Percentiles rank a stretch among this genome's conserved stretches.
Evolutionary conservation across 2,113 vertebrate genomes (phyloP).

Genomic region (Micronisus gabar): DNA sequence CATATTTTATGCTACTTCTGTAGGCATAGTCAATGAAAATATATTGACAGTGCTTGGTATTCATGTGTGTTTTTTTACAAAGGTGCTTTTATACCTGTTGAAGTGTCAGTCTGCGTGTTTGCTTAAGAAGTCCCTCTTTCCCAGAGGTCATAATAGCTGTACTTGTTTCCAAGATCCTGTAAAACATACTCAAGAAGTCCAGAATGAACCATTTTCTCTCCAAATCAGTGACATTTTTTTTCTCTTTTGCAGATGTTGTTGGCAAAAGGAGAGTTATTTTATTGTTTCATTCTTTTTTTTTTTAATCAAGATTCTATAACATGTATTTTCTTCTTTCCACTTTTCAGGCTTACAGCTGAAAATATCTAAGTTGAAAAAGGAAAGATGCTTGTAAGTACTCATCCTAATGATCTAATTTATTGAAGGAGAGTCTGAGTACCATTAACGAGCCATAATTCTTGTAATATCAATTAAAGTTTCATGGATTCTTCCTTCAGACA

Average conservation of each 20-base stretch:
- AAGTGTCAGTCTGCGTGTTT: not conserved
- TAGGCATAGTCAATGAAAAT: not conserved
- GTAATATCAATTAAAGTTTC: not conserved
- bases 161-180: not conserved
- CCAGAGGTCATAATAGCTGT: not conserved
- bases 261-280: not conserved
- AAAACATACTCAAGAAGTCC: not conserved
- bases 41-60: not conserved
- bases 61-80: not conserved
- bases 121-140: not conserved
- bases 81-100: not conserved
- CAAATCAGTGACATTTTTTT: not conserved
- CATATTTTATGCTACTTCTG: not conserved
- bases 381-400: constrained; percentile 91
- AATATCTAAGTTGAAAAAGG: constrained; percentile 91
- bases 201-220: not conserved
- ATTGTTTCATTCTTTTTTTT: not conserved
- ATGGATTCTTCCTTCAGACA: not conserved
- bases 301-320: not conserved
- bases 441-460: not conserved
- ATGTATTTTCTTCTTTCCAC: not conserved
- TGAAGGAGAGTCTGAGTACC: not conserved
- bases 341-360: constrained; percentile 87
- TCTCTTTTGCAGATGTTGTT: not conserved
- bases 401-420: not conserved